Percentiles rank a stretch among this genome's conserved stretches.
These are phyloP conservation scores for Pongo abelii DNA, from an alignment of 2,113 vertebrate species.

Conservation along the genomic window DNA sequence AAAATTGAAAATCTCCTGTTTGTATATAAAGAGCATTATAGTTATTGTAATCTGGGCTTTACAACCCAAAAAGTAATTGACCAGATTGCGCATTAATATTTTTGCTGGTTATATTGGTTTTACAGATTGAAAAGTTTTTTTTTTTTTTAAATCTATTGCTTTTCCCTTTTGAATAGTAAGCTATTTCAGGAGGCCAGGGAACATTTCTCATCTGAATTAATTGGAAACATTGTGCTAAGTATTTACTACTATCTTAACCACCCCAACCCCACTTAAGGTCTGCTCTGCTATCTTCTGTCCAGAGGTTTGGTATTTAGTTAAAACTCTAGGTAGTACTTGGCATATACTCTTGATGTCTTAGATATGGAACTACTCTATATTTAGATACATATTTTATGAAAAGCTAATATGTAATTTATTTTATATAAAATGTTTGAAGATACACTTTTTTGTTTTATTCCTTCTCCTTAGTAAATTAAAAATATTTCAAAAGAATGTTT, in stretches of 20 bases:
- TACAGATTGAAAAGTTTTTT: no score
- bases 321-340: neutral
- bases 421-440: conserved; percentile 4
- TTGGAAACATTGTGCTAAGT: neutral
- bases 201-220: neutral
- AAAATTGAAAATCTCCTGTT: neutral
- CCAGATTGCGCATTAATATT: neutral
- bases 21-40: neutral
- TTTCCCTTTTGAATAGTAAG: conserved; percentile 30
- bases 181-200: neutral
- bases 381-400: neutral
- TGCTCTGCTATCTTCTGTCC: neutral
- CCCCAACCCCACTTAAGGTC: no score
- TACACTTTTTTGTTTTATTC: neutral
- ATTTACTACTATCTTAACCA: neutral
- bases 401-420: neutral
- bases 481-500: neutral
- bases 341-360: neutral
- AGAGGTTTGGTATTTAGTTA: neutral
- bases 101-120: conserved; percentile 32
- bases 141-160: neutral
- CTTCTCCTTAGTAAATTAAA: conserved; percentile 24
- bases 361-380: neutral
- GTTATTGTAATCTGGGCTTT: neutral
- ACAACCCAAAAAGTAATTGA: conserved; percentile 6